Conservation (phyloP, 2,888 invertebrate species). For the Ceraclea dissimilis region DNA sequence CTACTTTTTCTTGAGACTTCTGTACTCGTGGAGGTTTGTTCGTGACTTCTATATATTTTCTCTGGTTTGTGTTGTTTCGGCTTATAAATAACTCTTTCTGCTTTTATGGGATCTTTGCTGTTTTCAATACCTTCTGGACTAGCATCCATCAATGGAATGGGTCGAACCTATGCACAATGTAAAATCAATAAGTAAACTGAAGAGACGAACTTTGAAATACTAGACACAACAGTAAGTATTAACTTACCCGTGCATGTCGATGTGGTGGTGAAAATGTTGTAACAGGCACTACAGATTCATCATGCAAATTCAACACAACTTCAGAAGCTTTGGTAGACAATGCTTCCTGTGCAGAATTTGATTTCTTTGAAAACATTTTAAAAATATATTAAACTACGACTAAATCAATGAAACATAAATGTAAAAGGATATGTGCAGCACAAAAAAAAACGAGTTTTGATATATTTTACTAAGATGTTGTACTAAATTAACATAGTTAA, state of each 20-base stretch:
- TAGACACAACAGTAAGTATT: too few species aligned
- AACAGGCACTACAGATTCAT: slow-evolving; percentile 23
- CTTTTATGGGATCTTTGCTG: neutral
- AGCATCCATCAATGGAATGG: neutral
- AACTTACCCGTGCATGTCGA: neutral
- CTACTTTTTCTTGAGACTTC: slow-evolving; percentile 29
- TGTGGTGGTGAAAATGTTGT: neutral
- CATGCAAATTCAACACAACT: slow-evolving; percentile 42
- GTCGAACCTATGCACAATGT: neutral
- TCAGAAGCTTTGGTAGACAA: slow-evolving; percentile 40
- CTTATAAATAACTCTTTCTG: neutral
- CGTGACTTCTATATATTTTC: neutral
- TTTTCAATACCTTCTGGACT: neutral
- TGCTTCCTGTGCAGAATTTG: slow-evolving; percentile 18
- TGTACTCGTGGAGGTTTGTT: neutral
- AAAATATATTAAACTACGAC: neutral
- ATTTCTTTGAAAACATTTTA: neutral
- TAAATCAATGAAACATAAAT: too few species aligned
- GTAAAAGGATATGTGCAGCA: too few species aligned
- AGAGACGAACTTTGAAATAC: too few species aligned
- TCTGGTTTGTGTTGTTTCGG: neutral
- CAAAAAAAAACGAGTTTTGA: too few species aligned
- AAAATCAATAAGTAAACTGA: too few species aligned
- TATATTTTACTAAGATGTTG: too few species aligned
- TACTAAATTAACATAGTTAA: too few species aligned